Evolutionary conservation across 2,113 vertebrate species (phyloP), one percentile per base, ranked within the genome.

Genomic region (Brachyhypopomus occidentalis): DNA sequence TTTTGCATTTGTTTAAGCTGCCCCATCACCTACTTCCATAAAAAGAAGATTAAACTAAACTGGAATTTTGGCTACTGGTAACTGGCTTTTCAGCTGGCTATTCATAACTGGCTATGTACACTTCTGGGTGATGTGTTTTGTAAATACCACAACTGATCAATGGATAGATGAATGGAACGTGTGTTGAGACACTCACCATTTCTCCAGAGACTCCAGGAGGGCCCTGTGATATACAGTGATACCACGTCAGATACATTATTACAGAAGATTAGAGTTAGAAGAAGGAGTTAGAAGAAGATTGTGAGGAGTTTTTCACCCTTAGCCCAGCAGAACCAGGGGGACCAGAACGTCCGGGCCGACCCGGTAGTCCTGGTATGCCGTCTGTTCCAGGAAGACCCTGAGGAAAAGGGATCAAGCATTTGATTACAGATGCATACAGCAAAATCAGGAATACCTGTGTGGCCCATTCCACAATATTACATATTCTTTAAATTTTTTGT

Each of bases 331-430:
- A 92, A 64, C 96, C 95, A 0, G 95, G 95, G 25, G 94, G 93
- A 45, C 96, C 95, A 0, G 90, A 90, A 83, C 94, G 86, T 5
- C 96, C 96, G 0, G 95, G 95, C 75, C 95, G 90, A 22, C 96
- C 96, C 0, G 96, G 96, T 81, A 97, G 89, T 70, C 96, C 95
- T 0, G 95, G 96, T 85, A 97, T 79, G 11, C 96, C 96, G 0
- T 96, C 96, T 88, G 93, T 94, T 83, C 95, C 96, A 71, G 95
- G 86, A 36, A 94, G 85, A 70, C 96, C 96, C 96, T 97, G 67
- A 77, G 88, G 14, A 67, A 23, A 84, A 22, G 11, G 58, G 20
- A 79, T 25, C 8, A 27, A 2, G 27, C 11, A 16, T 59, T 81
- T 38, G 22, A 56, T n/a, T 25, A 17, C 17, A 76, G 19, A 70